Evolutionary conservation across 2,888 invertebrate genomes (phyloP).

Genomic region (Timema podura): DNA sequence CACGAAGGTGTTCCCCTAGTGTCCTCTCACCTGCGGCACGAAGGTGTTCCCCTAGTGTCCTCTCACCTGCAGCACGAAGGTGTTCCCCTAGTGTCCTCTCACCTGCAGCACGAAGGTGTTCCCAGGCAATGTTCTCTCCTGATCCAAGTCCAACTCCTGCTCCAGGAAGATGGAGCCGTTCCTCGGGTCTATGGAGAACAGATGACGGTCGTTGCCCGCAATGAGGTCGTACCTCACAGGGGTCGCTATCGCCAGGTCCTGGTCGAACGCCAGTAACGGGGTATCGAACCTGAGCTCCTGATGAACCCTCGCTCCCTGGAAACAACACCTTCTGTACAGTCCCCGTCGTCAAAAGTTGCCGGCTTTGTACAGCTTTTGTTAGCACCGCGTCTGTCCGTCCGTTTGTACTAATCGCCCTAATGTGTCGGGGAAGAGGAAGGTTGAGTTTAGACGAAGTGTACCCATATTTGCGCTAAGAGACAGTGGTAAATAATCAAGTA

Average conservation of each 20-base stretch:
- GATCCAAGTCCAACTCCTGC: constrained; percentile 78
- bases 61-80: constrained; percentile 45
- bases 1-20: too few relatives aligned
- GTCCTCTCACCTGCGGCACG: too few relatives aligned
- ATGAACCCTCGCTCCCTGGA: constrained; percentile 67
- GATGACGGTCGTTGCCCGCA: constrained; percentile 71
- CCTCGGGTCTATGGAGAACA: constrained; percentile 68
- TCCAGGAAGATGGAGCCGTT: constrained; percentile 75
- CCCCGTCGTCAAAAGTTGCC: too few relatives aligned
- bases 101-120: constrained; percentile 66
- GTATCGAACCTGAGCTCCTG: constrained; percentile 65
- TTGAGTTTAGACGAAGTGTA: too few relatives aligned
- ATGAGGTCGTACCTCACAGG: constrained; percentile 73
- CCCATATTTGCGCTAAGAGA: too few relatives aligned
- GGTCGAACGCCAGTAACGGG: constrained; percentile 73
- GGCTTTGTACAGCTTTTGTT: too few relatives aligned
- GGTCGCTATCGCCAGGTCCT: constrained; percentile 70
- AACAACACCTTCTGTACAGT: constrained; percentile 25
- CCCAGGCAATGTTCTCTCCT: constrained; percentile 63
- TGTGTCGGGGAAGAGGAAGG: too few relatives aligned
- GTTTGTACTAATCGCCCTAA: too few relatives aligned
- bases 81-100: constrained; percentile 63
- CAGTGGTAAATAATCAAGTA: too few relatives aligned
- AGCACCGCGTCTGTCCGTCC: too few relatives aligned
- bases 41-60: too few relatives aligned